Base-by-base conservation (phyloP, 1,140 invertebrate species). In the Triops cancriformis region DNA sequence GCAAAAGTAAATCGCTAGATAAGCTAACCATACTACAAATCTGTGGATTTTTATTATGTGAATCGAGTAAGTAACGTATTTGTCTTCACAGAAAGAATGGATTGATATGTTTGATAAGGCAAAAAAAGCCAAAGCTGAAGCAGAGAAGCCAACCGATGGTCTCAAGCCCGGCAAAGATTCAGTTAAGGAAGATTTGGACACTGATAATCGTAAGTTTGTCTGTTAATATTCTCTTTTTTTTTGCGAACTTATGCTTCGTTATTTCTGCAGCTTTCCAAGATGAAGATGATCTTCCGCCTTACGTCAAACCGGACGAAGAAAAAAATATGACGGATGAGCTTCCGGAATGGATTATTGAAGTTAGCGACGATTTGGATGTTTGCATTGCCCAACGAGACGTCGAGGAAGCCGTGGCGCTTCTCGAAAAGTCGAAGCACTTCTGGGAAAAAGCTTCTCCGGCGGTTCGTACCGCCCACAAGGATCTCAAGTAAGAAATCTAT, bases 351-450 rank as follows among this genome's bases (percentile, higher is more conserved):
- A 84, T 99, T 37, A 82, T 91, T 76, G 96, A 98, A 85, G 89
- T 96, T 0, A 91, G 94, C 26, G 97, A 98, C 84, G 96, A 99
- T 85, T 86, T 99, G 27, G 97, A 99, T 86, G 96, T 98, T 23
- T 91, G 92, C 79, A 95, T 99, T 80, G 97, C 97, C n/a, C 95
- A 98, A 84, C 89, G 97, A 81, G 94, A 98, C 83, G 98, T 98
- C 84, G 95, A 98, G 84, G 93, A 96, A 83, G 96, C 97, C 23
- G 93, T 97, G 78, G 89, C 90, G 79, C 86, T 98, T 10, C 90
- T 98, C 75, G 90, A 94, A 80, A 92, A 90, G 85, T 90, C 90
- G 0, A 88, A 88, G 80, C 85, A 88, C 4, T 92, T 88, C 73
- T 80, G 83, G 9, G 80, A 83, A 12, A 37, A 77, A 7, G 77